These are phyloP conservation scores for Pollenia angustigena DNA, from an alignment of 2,888 invertebrate species.

Conservation along the genomic window DNA sequence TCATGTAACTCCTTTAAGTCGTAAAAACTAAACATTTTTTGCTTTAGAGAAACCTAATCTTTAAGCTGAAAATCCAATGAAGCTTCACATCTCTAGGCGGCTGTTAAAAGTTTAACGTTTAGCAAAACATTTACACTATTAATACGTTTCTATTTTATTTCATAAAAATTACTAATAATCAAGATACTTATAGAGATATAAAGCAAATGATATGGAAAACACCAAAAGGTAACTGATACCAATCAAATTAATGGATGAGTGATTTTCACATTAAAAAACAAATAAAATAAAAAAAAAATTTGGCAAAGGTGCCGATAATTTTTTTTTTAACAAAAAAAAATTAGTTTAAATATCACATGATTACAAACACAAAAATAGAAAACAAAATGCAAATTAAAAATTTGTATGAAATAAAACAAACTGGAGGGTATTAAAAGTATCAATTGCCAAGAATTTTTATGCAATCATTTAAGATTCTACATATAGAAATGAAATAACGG, in stretches of 20 bases:
- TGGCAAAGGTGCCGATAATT: conserved; percentile 44
- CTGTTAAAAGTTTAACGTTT: conserved; percentile 51
- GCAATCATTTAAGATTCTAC: conserved; percentile 24
- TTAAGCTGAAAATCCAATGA: conserved; percentile 38
- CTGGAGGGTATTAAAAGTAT: conserved; percentile 2
- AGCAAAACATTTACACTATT: conserved; percentile 8
- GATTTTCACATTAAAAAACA: conserved; percentile 45
- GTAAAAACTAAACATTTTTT: conserved; percentile 14
- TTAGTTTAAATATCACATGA: conserved; percentile 40
- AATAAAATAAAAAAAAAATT: conserved; percentile 43
- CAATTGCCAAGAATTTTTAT: conserved; percentile 26
- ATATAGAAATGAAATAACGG: conserved; percentile 1
- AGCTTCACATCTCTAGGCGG: conserved; percentile 52
- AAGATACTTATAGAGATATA: neutral
- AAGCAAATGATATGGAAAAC: conserved; percentile 46
- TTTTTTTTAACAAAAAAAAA: neutral
- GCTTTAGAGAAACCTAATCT: conserved; percentile 32
- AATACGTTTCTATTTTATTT: conserved; percentile 6
- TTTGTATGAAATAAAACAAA: neutral
- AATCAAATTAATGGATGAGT: conserved; percentile 29
- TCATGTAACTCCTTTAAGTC: neutral
- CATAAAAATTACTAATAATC: neutral
- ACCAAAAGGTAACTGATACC: conserved; percentile 37
- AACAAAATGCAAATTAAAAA: neutral
- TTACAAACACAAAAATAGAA: conserved; percentile 32